Base-by-base conservation (phyloP, 1,140 invertebrate genomes). In the Notospermus geniculatus region DNA sequence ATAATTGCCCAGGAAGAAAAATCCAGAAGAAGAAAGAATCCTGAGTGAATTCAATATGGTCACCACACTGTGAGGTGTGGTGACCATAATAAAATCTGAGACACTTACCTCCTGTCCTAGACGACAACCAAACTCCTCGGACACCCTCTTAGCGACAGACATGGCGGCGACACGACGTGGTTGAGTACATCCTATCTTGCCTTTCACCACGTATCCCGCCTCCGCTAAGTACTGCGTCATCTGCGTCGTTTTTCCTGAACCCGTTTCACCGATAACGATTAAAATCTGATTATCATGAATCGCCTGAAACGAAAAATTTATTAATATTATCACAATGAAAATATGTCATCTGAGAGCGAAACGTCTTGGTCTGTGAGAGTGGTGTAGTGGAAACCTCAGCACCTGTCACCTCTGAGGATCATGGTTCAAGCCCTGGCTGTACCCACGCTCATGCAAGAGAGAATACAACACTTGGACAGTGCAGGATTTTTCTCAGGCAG, bases 201-300 rank as follows among this genome's bases (percentile, higher is more conserved):
- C 96, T 36, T 92, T 85, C 11, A 89, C 86, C 1, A 90, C 93
- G 70, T 96, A 95, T 0, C 97, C 97, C 62, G 89, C 89, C 83
- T 99, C 97, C 0, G 93, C 91, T n/a, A 99, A 83, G 80, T 99
- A 99, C 75, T 99, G 97, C 0, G 97, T 98, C 53, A 99, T 98
- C 82, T 99, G 97, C 0, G 97, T 99, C 0, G 97, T 99, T 83
- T 99, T 99, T 0, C 97, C 97, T 0, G 93, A 96, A 0, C 97
- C 97, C 0, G 97, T 99, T 84, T 99, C 97, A 2, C 96, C 97
- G 79, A 99, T 98, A 0, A 99, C 97, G 70, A 99, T 97, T 1
- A 99, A 81, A 70, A 99, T 96, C 83, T 99, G 95, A 84, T 99
- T 98, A 71, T 98, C 93, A 0, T 88, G 87, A 0, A 99, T 92